Conservation (phyloP, 2,797 vertebrate species). For the Sebastes miniatus region DNA sequence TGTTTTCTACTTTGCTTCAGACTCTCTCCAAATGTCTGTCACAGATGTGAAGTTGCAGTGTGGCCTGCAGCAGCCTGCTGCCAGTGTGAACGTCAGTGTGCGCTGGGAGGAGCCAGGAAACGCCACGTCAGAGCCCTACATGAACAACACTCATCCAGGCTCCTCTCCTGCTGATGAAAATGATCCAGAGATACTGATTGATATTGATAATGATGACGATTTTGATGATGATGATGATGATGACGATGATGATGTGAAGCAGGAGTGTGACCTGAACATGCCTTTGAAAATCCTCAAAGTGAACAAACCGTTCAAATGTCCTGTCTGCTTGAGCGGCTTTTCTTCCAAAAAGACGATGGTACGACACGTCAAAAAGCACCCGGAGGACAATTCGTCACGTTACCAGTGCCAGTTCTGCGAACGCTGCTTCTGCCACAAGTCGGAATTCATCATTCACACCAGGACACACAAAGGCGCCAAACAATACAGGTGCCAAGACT, state of each 20-base stretch:
- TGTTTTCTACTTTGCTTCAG: neutral
- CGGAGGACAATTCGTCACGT: neutral
- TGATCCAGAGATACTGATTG: neutral
- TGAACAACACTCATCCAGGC: neutral
- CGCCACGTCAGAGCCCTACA: neutral
- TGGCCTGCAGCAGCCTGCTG: neutral
- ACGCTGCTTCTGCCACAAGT: constrained; percentile 1
- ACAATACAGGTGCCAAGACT: constrained; percentile 3
- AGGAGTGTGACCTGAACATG: neutral
- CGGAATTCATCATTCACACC: constrained; percentile 32
- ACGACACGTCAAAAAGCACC: constrained; percentile 14
- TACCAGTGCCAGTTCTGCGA: constrained; percentile 37
- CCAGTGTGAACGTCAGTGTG: neutral
- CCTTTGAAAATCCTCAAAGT: neutral
- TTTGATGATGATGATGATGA: neutral
- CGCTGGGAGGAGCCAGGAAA: constrained; percentile 3
- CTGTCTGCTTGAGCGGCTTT: neutral
- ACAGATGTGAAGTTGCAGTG: neutral
- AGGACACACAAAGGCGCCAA: constrained; percentile 10
- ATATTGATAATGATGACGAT: neutral
- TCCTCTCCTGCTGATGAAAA: neutral
- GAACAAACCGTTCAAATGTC: constrained; percentile 2
- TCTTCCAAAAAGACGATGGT: constrained; percentile 24
- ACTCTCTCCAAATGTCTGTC: neutral
- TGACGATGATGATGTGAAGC: neutral